Evolutionary conservation across 2,113 vertebrate species (phyloP).

Genomic region (Clarias batrachus): DNA sequence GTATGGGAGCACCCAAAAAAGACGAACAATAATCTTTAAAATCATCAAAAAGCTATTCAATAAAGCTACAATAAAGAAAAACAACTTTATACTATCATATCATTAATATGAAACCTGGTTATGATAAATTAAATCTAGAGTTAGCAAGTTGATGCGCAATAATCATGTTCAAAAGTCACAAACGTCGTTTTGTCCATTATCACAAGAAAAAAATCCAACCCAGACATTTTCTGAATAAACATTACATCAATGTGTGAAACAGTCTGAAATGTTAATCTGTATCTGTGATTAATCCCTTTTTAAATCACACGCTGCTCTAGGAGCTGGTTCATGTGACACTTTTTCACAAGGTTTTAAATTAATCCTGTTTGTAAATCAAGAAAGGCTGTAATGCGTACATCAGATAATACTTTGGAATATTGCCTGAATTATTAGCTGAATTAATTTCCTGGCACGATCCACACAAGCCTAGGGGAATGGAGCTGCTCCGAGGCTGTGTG

Average conservation of each 20-base stretch:
- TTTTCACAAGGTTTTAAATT: not conserved
- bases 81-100: not conserved
- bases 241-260: not conserved
- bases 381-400: not conserved
- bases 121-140: not conserved
- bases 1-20: too few species aligned
- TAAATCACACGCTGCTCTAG: not conserved
- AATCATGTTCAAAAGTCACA: not conserved
- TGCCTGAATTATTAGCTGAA: not conserved
- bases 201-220: not conserved
- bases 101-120: not conserved
- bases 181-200: not conserved
- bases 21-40: too few species aligned
- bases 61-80: not conserved
- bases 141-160: not conserved
- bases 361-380: not conserved
- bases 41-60: too few species aligned
- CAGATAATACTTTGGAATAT: too few species aligned
- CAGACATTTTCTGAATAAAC: not conserved
- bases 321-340: not conserved
- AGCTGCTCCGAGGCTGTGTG: not conserved
- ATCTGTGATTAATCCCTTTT: not conserved
- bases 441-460: not conserved
- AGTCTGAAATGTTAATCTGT: too few species aligned
- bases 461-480: not conserved